Percentiles rank a stretch among this genome's conserved stretches.
These are phyloP conservation scores for Pseudochaenichthys georgianus DNA, from an alignment of 2,797 vertebrate genomes.

Conservation along the genomic window DNA sequence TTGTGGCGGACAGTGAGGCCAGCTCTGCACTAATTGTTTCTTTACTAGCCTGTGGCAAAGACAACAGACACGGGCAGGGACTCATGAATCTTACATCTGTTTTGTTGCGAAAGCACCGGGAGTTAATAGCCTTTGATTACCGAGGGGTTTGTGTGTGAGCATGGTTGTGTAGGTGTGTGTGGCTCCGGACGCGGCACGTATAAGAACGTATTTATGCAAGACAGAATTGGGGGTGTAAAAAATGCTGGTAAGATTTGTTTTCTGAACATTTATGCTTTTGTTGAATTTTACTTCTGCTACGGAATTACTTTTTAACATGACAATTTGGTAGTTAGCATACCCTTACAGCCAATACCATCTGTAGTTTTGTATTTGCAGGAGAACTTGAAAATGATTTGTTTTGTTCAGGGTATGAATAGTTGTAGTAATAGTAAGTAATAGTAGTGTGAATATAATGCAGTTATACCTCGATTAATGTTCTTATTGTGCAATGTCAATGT, in stretches of 20 bases:
- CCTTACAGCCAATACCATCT: neutral
- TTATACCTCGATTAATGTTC: neutral
- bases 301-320: conserved; percentile 6
- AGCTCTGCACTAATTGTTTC: conserved; percentile 87
- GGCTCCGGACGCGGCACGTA: conserved; percentile 1
- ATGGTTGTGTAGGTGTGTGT: conserved; percentile 35
- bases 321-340: neutral
- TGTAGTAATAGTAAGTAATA: too few species aligned
- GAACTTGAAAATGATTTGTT: neutral
- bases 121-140: conserved; percentile 86
- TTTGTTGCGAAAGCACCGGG: conserved; percentile 77
- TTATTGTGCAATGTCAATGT: neutral
- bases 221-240: conserved; percentile 8
- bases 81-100: conserved; percentile 87
- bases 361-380: neutral
- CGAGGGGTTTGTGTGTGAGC: conserved; percentile 50
- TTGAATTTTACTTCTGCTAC: conserved; percentile 7
- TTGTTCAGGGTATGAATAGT: neutral
- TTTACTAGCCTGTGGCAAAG: conserved; percentile 86
- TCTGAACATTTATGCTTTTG: conserved; percentile 22
- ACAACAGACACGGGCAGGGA: conserved; percentile 81
- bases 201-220: conserved; percentile 4
- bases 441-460: neutral
- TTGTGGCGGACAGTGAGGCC: conserved; percentile 81
- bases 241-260: conserved; percentile 14